Evolutionary conservation across 2,888 invertebrate genomes (phyloP).

Genomic region (Boloria selene): DNA sequence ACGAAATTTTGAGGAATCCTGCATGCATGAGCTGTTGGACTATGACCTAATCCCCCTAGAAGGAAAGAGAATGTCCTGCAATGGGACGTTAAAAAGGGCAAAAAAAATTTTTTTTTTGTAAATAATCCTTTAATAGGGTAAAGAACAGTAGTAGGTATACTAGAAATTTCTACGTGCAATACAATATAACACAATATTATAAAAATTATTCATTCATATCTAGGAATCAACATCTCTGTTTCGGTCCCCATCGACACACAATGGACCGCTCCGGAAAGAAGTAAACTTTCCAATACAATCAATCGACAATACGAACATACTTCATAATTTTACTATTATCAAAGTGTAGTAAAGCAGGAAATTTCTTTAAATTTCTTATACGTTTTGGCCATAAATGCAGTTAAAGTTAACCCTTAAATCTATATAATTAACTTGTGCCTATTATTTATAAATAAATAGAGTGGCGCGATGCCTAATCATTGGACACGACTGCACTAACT

Average conservation of each 20-base stretch:
- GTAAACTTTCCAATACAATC: constrained; percentile 31
- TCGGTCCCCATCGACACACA: constrained; percentile 24
- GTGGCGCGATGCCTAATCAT: too few species aligned
- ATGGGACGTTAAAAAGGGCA: too few species aligned
- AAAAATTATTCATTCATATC: constrained; percentile 5
- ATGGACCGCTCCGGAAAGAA: constrained; percentile 28
- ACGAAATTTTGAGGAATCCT: too few species aligned
- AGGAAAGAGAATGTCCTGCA: too few species aligned
- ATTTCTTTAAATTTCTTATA: background rate
- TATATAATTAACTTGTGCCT: too few species aligned
- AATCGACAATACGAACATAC: constrained; percentile 14
- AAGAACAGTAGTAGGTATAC: background rate
- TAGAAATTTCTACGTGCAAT: background rate
- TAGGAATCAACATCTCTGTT: constrained; percentile 15
- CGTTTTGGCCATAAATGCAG: background rate
- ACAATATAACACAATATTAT: too few species aligned
- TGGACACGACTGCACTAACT: too few species aligned
- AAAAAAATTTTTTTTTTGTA: too few species aligned
- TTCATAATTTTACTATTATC: constrained; percentile 10
- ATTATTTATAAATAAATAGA: too few species aligned
- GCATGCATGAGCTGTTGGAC: too few species aligned
- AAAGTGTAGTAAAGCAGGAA: background rate
- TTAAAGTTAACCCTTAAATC: too few species aligned
- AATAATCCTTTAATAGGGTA: background rate
- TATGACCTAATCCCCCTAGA: too few species aligned